These are phyloP conservation scores for Nothobranchius kuhntae DNA, from an alignment of 2,113 vertebrate species.

Conservation along the genomic window DNA sequence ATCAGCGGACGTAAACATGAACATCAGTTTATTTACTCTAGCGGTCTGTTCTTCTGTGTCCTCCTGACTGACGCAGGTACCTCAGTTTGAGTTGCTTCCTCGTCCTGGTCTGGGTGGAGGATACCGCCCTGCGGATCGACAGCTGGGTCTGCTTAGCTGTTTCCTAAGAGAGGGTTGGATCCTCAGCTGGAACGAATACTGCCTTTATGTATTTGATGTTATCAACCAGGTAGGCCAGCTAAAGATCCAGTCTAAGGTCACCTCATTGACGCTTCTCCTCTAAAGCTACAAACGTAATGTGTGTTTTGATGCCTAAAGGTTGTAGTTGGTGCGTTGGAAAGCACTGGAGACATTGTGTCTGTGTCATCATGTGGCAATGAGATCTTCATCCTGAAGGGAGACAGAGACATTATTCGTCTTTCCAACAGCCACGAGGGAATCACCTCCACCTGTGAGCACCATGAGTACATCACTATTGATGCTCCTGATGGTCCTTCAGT, in stretches of 20 bases:
- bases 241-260: too few species aligned
- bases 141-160: constrained; percentile 89
- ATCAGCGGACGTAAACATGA: too few species aligned
- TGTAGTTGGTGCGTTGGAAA: constrained; percentile 90
- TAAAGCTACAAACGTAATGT: too few species aligned
- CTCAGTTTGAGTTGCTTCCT: constrained; percentile 89
- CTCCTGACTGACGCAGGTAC: constrained; percentile 62
- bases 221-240: constrained; percentile 73
- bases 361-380: constrained; percentile 94
- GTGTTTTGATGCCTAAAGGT: constrained; percentile 67
- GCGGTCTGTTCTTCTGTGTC: neutral
- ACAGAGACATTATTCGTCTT: constrained; percentile 92
- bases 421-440: constrained; percentile 89
- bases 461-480: neutral
- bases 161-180: constrained; percentile 93
- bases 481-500: neutral
- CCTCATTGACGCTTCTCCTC: too few species aligned
- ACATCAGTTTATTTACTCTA: too few species aligned
- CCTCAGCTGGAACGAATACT: constrained; percentile 96
- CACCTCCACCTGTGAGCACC: constrained; percentile 80
- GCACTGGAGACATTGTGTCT: constrained; percentile 92
- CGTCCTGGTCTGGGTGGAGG: constrained; percentile 77
- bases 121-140: constrained; percentile 82
- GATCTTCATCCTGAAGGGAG: constrained; percentile 95
- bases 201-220: constrained; percentile 91